Evolutionary conservation across 92 coral and sea anemone species (phyloP), one percentile per base, ranked within the genome.

Genomic region (Pocillopora meandrina): DNA sequence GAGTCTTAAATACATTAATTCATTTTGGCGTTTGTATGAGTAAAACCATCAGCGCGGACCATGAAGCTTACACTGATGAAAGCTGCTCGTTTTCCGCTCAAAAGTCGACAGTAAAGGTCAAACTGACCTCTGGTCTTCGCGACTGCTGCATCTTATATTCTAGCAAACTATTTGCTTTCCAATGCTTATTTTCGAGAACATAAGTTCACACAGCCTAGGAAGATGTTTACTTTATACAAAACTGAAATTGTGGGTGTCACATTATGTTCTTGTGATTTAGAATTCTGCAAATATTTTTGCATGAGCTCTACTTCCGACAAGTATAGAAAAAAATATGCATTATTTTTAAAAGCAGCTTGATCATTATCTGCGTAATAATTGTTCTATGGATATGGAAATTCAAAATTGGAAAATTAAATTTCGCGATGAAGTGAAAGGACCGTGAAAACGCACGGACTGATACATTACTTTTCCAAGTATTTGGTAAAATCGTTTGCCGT

Each of bases 361-460:
- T 33, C 55, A 70, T 70, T 16, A 20, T 35, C 2, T 9, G 42
- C 33, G 12, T n/a, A 70, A 33, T 70, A 14, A 69, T 69, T 69
- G 73, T 69, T 69, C 55, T 52, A 69, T 11, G 35, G 74, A 70
- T 70, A 34, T 70, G 74, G 52, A 33, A 15, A 70, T 70, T 70
- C 16, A 31, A 70, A 26, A 70, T 0, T 19, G 16, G 49, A 36
- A 33, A 70, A 70, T 36, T 69, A 31, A 34, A 69, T 31, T 34
- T 55, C 14, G 56, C 49, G 73, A 31, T 31, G n/a, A 33, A 10
- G 18, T 1, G 33, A 65, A 20, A 65, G 70, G 47, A 17, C 42
- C 10, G 17, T 9, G 19, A 70, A 65, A 65, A 15, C 52, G 52
- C 8, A 42, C 52, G 1, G 8, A 7, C 8, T 13, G 74, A 14